Conservation (phyloP, 1,140 invertebrate species). For the Hycleus cichorii region DNA sequence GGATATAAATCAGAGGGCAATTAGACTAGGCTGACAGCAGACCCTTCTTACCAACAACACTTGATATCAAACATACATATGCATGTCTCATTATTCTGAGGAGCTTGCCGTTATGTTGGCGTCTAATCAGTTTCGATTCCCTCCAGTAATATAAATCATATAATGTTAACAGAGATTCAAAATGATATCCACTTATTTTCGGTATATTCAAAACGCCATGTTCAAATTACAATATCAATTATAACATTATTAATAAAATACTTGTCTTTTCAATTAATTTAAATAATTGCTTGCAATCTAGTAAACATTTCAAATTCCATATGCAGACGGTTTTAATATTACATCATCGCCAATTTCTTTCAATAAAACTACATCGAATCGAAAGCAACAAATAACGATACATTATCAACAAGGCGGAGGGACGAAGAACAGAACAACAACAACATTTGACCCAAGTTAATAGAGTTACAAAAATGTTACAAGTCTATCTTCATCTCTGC, state of each 20-base stretch:
- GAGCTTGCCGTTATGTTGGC: constrained; percentile 15
- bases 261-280: no score
- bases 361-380: background rate
- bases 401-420: background rate
- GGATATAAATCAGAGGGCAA: constrained; percentile 21
- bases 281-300: background rate
- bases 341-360: constrained; percentile 11
- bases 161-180: constrained; percentile 18
- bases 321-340: background rate
- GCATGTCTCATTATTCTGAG: constrained; percentile 24
- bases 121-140: constrained; percentile 22
- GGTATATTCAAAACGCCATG: no score
- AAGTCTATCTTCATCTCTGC: constrained; percentile 8
- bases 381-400: background rate
- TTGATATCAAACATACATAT: constrained; percentile 21
- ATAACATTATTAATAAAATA: background rate
- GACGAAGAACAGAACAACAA: background rate
- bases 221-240: no score
- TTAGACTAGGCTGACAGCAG: constrained; percentile 20
- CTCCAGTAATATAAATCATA: constrained; percentile 21
- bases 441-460: constrained; percentile 2
- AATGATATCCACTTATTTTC: background rate
- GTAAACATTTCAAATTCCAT: background rate
- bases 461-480: constrained; percentile 16
- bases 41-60: constrained; percentile 13